phyloP scores from a whole-genome alignment of 1,140 invertebrate species.

The Subanguina moxae region DNA sequence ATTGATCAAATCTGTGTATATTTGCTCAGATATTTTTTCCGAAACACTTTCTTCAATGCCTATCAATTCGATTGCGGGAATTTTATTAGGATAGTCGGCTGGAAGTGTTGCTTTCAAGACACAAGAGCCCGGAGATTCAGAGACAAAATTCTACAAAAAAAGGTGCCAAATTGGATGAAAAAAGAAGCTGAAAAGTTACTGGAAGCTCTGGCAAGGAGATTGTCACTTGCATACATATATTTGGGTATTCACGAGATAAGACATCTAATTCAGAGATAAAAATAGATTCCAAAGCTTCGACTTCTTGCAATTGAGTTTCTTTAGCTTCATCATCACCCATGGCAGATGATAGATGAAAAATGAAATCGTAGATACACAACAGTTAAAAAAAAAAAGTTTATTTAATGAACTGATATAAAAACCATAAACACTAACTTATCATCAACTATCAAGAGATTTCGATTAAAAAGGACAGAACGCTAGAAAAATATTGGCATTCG shows the following conservation, averaged over 20 bases:
- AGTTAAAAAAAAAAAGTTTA: background rate
- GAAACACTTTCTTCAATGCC: no score
- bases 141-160: background rate
- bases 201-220: background rate
- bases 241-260: conserved; percentile 15
- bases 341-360: no score
- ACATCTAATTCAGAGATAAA: conserved; percentile 4
- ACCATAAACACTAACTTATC: no score
- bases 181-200: conserved; percentile 3
- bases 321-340: background rate
- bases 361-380: background rate
- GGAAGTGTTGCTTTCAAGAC: no score
- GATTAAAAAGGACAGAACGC: no score
- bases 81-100: no score
- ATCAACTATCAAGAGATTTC: no score
- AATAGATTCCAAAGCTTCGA: conserved; percentile 3
- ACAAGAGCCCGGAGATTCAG: no score
- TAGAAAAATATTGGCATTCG: no score
- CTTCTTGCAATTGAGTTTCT: conserved; percentile 8
- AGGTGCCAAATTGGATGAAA: background rate
- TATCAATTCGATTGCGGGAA: no score
- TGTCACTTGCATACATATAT: conserved; percentile 20
- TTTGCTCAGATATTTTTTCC: no score
- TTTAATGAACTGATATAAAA: background rate
- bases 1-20: no score